These are phyloP conservation scores for Pandion haliaetus DNA, from an alignment of 2,113 vertebrate species.

Conservation along the genomic window DNA sequence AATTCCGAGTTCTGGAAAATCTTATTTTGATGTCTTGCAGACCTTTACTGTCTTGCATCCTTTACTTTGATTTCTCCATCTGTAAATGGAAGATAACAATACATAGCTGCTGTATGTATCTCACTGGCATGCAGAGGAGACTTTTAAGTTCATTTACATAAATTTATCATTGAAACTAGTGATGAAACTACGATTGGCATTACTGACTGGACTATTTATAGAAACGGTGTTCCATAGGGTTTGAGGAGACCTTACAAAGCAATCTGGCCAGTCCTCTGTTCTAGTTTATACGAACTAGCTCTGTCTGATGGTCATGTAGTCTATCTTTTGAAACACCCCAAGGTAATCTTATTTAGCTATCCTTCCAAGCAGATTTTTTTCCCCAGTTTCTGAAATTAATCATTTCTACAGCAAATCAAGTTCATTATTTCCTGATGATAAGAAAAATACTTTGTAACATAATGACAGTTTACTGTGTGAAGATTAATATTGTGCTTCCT, in stretches of 20 bases:
- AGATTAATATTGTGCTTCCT: not conserved
- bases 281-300: not conserved
- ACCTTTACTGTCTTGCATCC: not conserved
- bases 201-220: not conserved
- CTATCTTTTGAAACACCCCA: not conserved
- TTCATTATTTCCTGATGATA: not conserved
- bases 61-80: not conserved
- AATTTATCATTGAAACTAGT: not conserved
- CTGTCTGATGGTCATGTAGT: not conserved
- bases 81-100: not conserved
- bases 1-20: not conserved
- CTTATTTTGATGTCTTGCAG: not conserved
- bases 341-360: not conserved
- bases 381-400: not conserved
- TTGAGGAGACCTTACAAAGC: not conserved
- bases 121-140: not conserved
- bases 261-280: not conserved
- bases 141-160: not conserved
- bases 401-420: not conserved
- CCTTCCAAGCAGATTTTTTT: not conserved
- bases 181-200: not conserved
- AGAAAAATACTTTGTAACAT: not conserved
- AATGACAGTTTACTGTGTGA: not conserved
- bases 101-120: not conserved
- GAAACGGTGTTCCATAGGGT: not conserved